phyloP scores from a whole-genome alignment of 2,113 vertebrate genomes.

The Rhadina sibilatrix region DNA sequence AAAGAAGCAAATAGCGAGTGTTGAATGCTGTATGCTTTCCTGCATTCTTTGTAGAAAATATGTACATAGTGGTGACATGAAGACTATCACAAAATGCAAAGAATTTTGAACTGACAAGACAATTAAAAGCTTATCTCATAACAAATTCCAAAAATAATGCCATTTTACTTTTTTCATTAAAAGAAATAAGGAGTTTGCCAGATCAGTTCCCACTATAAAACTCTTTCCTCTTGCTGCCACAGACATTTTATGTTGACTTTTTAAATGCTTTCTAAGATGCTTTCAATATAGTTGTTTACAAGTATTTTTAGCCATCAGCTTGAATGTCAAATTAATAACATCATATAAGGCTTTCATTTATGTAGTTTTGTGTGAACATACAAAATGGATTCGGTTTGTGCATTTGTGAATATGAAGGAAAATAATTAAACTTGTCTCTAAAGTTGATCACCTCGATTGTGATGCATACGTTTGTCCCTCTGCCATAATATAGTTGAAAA shows the following conservation, averaged over 20 bases:
- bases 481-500: not conserved
- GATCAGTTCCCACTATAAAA: not conserved
- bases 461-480: not conserved
- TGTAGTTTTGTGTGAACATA: not conserved
- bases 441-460: not conserved
- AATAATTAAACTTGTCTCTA: not conserved
- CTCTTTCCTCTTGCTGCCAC: not conserved
- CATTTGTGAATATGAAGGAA: not conserved
- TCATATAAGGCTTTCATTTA: not conserved
- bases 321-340: not conserved
- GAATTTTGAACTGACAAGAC: not conserved
- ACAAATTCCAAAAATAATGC: not conserved
- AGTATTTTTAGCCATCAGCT: not conserved
- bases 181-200: not conserved
- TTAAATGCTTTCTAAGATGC: accelerated
- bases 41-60: not conserved
- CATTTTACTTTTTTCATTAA: not conserved
- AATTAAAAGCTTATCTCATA: not conserved
- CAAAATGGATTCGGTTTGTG: not conserved
- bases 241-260: not conserved
- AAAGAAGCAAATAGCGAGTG: not conserved
- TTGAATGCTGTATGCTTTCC: not conserved
- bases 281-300: not conserved
- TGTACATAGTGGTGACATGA: not conserved
- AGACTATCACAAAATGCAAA: not conserved